phyloP scores from a whole-genome alignment of 2,113 vertebrate genomes.

The Hylia prasina region DNA sequence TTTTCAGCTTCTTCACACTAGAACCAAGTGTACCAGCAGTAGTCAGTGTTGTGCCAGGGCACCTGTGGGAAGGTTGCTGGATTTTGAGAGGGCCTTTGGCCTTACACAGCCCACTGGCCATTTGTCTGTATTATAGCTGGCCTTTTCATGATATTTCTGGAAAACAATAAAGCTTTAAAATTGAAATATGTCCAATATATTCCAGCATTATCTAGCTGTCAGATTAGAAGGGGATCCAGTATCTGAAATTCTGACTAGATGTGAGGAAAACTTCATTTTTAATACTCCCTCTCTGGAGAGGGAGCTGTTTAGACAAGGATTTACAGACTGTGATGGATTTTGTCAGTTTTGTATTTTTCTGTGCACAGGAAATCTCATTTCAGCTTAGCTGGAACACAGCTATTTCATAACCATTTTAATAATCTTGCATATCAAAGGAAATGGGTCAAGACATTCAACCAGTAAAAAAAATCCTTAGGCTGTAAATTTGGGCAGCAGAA shows the following conservation, averaged over 20 bases:
- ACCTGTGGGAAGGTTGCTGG: neutral
- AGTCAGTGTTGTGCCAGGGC: neutral
- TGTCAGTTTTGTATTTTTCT: neutral
- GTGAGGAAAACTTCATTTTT: neutral
- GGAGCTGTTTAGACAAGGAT: neutral
- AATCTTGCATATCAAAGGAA: slow-evolving; percentile 40
- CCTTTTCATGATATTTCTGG: neutral
- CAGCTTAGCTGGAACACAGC: slow-evolving; percentile 2
- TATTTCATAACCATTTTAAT: slow-evolving; percentile 37
- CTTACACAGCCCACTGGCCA: neutral
- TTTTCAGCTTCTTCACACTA: neutral
- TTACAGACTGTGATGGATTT: neutral
- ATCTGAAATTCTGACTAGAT: neutral
- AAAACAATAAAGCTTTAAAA: neutral
- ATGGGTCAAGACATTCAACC: slow-evolving; percentile 8
- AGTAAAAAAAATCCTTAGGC: neutral
- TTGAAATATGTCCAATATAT: neutral
- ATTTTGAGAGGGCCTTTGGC: neutral
- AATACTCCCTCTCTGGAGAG: neutral
- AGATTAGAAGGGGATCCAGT: neutral
- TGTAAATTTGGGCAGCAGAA: neutral
- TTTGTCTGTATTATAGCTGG: neutral
- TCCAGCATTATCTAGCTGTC: neutral
- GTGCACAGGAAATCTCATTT: neutral
- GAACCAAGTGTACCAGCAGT: neutral